Evolutionary conservation across 2,888 invertebrate species (phyloP).

Genomic region (Cordilura impudica): DNA sequence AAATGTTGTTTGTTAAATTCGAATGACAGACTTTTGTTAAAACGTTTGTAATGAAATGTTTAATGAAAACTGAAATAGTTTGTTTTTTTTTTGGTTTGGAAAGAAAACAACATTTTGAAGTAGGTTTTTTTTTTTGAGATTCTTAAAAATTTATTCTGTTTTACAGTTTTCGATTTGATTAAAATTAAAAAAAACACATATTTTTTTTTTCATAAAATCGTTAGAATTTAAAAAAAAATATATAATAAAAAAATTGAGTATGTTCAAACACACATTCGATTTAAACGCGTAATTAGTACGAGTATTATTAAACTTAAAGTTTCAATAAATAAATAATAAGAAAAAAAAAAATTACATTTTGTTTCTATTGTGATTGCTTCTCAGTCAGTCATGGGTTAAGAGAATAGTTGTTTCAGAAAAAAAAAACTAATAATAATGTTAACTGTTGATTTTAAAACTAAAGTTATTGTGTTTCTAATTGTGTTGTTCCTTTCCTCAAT

Average conservation of each 20-base stretch:
- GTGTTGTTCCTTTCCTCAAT: constrained; percentile 40
- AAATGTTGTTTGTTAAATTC: neutral
- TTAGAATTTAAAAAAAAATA: constrained; percentile 17
- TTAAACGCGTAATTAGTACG: neutral
- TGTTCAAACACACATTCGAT: neutral
- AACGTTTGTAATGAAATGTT: neutral
- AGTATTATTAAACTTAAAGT: neutral
- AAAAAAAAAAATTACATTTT: constrained; percentile 12
- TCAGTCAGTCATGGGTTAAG: neutral
- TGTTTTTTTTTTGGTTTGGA: constrained; percentile 30
- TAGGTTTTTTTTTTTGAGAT: constrained; percentile 57
- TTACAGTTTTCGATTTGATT: constrained; percentile 62
- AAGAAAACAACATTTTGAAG: constrained; percentile 62
- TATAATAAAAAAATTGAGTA: constrained; percentile 19
- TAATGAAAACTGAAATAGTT: too few species aligned
- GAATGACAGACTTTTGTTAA: neutral
- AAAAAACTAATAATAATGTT: too few species aligned
- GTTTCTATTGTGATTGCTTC: neutral
- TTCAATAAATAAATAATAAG: neutral
- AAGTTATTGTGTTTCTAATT: neutral
- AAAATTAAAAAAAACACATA: constrained; percentile 64
- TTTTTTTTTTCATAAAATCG: constrained; percentile 6
- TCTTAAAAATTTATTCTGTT: constrained; percentile 63
- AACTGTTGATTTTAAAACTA: neutral
- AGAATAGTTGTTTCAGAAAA: neutral